Percentiles rank a stretch among this genome's conserved stretches.
These are phyloP conservation scores for Parnassius smintheus DNA, from an alignment of 2,888 invertebrate species.

Conservation along the genomic window DNA sequence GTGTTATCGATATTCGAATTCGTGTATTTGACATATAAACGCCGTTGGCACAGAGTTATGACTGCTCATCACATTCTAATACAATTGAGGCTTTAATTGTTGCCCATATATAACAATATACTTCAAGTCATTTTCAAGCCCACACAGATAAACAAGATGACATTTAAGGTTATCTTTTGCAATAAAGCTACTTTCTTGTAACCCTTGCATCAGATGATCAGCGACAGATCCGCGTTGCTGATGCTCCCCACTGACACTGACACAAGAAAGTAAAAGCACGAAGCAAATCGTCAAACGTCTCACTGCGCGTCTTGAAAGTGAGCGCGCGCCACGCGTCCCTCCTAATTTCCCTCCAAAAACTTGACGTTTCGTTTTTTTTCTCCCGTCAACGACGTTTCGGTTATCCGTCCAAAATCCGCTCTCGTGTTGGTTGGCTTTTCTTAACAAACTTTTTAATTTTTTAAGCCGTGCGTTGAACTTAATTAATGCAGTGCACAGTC, in stretches of 20 bases:
- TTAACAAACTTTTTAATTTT: constrained; percentile 34
- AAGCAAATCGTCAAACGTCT: constrained; percentile 52
- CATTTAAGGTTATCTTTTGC: constrained; percentile 33
- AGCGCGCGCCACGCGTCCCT: constrained; percentile 64
- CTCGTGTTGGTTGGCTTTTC: constrained; percentile 32
- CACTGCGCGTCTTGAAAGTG: constrained; percentile 68
- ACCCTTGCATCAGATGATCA: constrained; percentile 36
- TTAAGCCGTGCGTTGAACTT: constrained; percentile 62
- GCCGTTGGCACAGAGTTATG: too few relatives aligned
- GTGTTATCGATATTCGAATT: too few relatives aligned
- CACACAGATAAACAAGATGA: constrained; percentile 18
- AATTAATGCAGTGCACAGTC: constrained; percentile 62
- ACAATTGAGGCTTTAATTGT: too few relatives aligned
- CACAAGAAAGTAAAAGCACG: constrained; percentile 75
- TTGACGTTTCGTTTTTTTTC: constrained; percentile 32
- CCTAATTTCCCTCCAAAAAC: constrained; percentile 58
- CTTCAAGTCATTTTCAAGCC: not conserved
- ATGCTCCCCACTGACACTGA: constrained; percentile 71
- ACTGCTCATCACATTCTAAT: too few relatives aligned
- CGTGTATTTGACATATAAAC: too few relatives aligned
- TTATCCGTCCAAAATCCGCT: constrained; percentile 37
- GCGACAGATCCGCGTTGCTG: constrained; percentile 38
- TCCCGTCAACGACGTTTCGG: constrained; percentile 7
- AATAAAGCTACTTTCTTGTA: constrained; percentile 27
- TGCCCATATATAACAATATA: too few relatives aligned